These are phyloP conservation scores for Discoglossus pictus DNA, from an alignment of 2,797 vertebrate species.

Conservation along the genomic window DNA sequence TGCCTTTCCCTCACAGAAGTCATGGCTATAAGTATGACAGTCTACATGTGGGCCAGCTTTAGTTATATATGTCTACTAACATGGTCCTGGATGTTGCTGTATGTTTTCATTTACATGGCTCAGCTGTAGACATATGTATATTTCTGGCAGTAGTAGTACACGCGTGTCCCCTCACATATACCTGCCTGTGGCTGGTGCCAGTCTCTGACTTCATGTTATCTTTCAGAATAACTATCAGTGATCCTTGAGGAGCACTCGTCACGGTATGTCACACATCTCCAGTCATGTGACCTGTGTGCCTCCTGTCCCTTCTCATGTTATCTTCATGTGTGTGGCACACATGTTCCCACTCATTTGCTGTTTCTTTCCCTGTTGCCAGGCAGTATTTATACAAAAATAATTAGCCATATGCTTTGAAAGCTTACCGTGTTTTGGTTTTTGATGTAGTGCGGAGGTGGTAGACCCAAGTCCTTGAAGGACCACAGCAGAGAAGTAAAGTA, in stretches of 20 bases:
- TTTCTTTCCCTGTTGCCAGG: conserved; percentile 48
- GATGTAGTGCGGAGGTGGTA: too few relatives aligned
- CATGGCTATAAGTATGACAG: conserved; percentile 53
- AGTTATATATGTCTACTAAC: conserved; percentile 53
- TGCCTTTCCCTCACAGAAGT: conserved; percentile 45
- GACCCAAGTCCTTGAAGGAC: too few relatives aligned
- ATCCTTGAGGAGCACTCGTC: conserved; percentile 91
- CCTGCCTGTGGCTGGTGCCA: conserved; percentile 33
- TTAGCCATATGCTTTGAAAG: neutral
- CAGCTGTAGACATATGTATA: conserved; percentile 15
- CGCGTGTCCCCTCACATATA: conserved; percentile 17
- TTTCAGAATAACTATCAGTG: conserved; percentile 99
- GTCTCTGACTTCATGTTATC: conserved; percentile 83
- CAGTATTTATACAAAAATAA: neutral
- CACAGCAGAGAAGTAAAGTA: too few relatives aligned
- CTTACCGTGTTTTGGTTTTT: too few relatives aligned
- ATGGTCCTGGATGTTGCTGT: too few relatives aligned
- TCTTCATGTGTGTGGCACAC: conserved; percentile 55
- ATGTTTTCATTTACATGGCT: neutral
- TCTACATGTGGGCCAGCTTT: conserved; percentile 54
- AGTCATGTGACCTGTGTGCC: conserved; percentile 53
- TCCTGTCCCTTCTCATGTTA: conserved; percentile 55
- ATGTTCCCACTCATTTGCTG: conserved; percentile 47
- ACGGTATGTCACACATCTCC: conserved; percentile 77
- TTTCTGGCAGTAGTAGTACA: neutral